A percentile compares a stretch with the other conserved stretches of the same genome.
Conservation (phyloP, 2,797 vertebrate species). For the Taeniopygia guttata region DNA sequence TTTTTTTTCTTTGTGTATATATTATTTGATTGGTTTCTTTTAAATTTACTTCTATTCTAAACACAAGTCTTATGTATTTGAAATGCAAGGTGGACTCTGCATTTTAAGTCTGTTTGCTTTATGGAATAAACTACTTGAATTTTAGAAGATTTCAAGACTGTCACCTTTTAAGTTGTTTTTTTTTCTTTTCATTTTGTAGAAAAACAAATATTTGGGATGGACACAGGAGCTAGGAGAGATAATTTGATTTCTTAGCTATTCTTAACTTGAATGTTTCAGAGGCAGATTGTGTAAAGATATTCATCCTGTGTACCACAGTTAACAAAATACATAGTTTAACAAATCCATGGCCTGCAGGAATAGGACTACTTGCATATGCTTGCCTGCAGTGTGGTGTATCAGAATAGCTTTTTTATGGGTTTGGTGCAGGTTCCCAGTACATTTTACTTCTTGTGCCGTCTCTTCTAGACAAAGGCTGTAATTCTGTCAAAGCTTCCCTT, state of each 20-base stretch:
- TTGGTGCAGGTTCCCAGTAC: neutral
- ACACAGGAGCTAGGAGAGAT: neutral
- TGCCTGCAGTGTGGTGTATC: neutral
- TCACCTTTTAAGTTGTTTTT: neutral
- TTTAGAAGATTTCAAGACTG: neutral
- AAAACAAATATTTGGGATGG: neutral
- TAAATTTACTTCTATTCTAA: neutral
- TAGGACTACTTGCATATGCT: neutral
- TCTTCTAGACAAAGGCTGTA: neutral
- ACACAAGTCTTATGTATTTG: neutral
- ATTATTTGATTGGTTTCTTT: neutral
- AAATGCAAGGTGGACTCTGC: neutral
- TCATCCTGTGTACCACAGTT: neutral
- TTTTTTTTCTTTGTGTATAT: neutral
- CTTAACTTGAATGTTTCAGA: neutral
- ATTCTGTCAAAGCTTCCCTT: neutral
- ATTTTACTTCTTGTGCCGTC: neutral
- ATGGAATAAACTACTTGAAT: neutral
- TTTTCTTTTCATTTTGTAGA: neutral
- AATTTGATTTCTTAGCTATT: neutral
- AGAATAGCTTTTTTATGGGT: neutral
- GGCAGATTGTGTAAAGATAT: neutral
- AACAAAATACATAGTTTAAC: neutral
- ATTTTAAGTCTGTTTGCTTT: neutral
- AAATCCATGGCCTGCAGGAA: neutral